Evolutionary conservation across 2,888 invertebrate species (phyloP).

Genomic region (Tetragonisca angustula): DNA sequence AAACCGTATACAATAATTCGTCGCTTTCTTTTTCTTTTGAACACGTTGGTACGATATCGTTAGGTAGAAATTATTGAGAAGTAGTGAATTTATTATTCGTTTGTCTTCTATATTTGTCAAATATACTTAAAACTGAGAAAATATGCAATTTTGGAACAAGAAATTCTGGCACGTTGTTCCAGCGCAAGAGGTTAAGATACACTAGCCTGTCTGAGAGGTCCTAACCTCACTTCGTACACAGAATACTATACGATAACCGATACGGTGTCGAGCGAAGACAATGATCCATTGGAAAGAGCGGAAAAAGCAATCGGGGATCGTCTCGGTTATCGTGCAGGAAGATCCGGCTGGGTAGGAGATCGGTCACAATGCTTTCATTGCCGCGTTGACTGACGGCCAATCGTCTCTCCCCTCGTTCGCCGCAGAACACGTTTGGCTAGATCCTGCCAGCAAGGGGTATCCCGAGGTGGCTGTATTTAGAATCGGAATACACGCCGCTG

Average conservation of each 20-base stretch:
- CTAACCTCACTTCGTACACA: background rate
- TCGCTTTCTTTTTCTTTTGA: too few species aligned
- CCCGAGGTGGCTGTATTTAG: slow-evolving; percentile 54
- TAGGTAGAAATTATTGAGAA: too few species aligned
- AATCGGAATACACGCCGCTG: slow-evolving; percentile 55
- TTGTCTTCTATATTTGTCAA: too few species aligned
- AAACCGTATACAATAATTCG: too few species aligned
- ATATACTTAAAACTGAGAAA: too few species aligned
- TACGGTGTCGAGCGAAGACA: slow-evolving; percentile 38
- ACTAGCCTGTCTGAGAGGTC: background rate
- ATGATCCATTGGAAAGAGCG: slow-evolving; percentile 55
- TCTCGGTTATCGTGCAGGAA: slow-evolving; percentile 52
- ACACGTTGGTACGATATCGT: too few species aligned
- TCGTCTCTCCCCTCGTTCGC: slow-evolving; percentile 61
- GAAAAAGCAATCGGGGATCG: slow-evolving; percentile 54
- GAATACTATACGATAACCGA: background rate
- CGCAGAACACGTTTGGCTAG: slow-evolving; percentile 72
- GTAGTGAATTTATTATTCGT: too few species aligned
- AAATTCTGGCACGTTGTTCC: too few species aligned
- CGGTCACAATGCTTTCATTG: slow-evolving; percentile 66
- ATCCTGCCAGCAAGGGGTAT: slow-evolving; percentile 69
- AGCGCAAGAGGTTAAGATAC: background rate
- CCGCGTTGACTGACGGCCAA: slow-evolving; percentile 73
- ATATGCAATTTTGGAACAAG: too few species aligned
- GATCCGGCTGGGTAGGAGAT: slow-evolving; percentile 50